Base-by-base conservation (phyloP, 2,113 vertebrate genomes). In the Condylura cristata region DNA sequence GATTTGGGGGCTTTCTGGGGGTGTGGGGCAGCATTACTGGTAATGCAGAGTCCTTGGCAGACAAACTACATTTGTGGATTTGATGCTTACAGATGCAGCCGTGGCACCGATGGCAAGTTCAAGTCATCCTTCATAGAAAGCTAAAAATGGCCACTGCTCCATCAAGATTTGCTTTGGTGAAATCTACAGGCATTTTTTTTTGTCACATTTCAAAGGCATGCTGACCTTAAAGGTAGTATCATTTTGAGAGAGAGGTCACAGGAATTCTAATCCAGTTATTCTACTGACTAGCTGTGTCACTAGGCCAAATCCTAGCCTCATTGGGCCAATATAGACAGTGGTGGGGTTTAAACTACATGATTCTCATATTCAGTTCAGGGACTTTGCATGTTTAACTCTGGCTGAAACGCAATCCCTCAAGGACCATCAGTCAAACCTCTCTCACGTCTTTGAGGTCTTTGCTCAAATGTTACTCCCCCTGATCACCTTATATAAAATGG, bases 271-370 rank as follows among this genome's bases (percentile, higher is more conserved):
- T 28, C 13, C 78, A 81, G n/a, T 71, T n/a, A 86, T 60, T 11
- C 81, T 34, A 82, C 81, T 78, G 96, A 91, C 70, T 65, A 94
- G 32, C 60, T 51, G 44, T 58, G 44, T 39, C 46, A 76, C 48
- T 37, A 75, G 22, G 26, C 39, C n/a, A 86, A 76, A 24, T 86
- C 63, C 51, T 53, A 39, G 53, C 7, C 66, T 86, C 46, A 86
- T 76, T 44, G 60, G 34, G 44, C 16, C 24, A 8, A 56, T 56
- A 56, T 82, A 20, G 46, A 30, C 39, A 88, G n/a, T 41, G 41
- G 89, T 22, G 30, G 14, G 12, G 13, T 58, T 58, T 82, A 74
- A 79, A 66, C 16, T 72, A 41, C 39, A 53, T 75, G 44, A 68
- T 84, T 51, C 72, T 93, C 74, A 72, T 6, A 48, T 26, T 90